Evolutionary conservation across 2,888 invertebrate species (phyloP).

Genomic region (Oxystoma pomonae): DNA sequence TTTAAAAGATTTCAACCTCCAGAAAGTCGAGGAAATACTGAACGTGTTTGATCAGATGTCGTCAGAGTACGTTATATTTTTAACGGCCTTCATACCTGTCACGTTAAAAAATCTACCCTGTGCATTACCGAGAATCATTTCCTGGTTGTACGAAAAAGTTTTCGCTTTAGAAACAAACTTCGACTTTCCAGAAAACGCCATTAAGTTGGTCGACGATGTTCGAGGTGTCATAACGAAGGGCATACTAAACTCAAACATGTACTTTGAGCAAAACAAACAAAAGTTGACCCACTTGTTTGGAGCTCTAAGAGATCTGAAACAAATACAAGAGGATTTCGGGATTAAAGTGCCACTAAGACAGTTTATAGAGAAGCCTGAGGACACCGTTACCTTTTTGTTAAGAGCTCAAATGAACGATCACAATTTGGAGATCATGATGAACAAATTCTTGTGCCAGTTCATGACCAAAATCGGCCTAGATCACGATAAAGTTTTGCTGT

Average conservation of each 20-base stretch:
- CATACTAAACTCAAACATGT: slow-evolving; percentile 2
- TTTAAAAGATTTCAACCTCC: slow-evolving; percentile 25
- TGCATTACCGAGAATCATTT: slow-evolving; percentile 31
- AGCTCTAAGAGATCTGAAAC: slow-evolving; percentile 28
- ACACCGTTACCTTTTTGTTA: slow-evolving; percentile 30
- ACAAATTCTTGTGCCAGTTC: slow-evolving; percentile 44
- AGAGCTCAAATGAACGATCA: slow-evolving; percentile 30
- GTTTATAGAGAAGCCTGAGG: slow-evolving; percentile 26
- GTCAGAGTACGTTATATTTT: slow-evolving; percentile 27
- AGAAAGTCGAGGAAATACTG: slow-evolving; percentile 31
- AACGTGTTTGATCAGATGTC: slow-evolving; percentile 30
- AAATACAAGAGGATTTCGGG: slow-evolving; percentile 31
- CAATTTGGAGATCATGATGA: slow-evolving; percentile 39
- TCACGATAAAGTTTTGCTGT: slow-evolving; percentile 45
- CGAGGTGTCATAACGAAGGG: background rate
- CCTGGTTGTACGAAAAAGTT: slow-evolving; percentile 36
- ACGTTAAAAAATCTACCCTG: slow-evolving; percentile 33
- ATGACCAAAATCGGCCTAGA: slow-evolving; percentile 45
- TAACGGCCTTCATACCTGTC: slow-evolving; percentile 36
- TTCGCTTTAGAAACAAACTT: slow-evolving; percentile 31
- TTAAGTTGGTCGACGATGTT: slow-evolving; percentile 22
- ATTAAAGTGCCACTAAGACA: slow-evolving; percentile 33
- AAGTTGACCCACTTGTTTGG: slow-evolving; percentile 18
- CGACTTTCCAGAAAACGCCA: slow-evolving; percentile 43
- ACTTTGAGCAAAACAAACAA: slow-evolving; percentile 15